Percentiles rank a stretch among this genome's conserved stretches.
phyloP scores from a whole-genome alignment of 2,797 vertebrate genomes.

The Florisuga fusca region DNA sequence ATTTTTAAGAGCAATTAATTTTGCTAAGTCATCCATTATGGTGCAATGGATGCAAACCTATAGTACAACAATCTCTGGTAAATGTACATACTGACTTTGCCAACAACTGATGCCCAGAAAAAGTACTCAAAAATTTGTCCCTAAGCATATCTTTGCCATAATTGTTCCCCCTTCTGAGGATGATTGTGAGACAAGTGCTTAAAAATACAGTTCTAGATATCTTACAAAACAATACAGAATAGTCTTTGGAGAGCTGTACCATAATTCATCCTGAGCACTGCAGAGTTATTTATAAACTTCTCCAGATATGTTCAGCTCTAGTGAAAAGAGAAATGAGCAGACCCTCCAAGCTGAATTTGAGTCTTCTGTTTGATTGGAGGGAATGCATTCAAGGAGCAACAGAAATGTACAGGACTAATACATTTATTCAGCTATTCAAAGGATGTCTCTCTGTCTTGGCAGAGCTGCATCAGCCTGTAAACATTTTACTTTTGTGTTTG shows the following conservation, averaged over 20 bases:
- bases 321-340: constrained; percentile 19
- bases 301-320: neutral
- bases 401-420: neutral
- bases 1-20: constrained; percentile 5
- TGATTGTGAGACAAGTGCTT: neutral
- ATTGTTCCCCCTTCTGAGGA: neutral
- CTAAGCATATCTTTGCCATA: neutral
- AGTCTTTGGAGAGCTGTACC: constrained; percentile 31
- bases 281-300: constrained; percentile 60
- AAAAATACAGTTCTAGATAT: constrained; percentile 10
- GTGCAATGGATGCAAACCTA: neutral
- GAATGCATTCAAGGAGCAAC: neutral
- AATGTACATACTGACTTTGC: neutral
- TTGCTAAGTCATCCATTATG: neutral
- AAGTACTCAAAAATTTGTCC: neutral
- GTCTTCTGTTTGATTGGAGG: neutral
- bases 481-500: constrained; percentile 47
- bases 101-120: neutral
- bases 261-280: neutral
- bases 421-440: constrained; percentile 25
- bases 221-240: neutral
- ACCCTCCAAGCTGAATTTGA: constrained; percentile 42
- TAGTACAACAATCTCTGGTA: neutral
- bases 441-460: neutral
- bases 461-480: constrained; percentile 11